Evolutionary conservation across 2,888 invertebrate species (phyloP), one percentile per base, ranked within the genome.

Genomic region (Achlya flavicornis): DNA sequence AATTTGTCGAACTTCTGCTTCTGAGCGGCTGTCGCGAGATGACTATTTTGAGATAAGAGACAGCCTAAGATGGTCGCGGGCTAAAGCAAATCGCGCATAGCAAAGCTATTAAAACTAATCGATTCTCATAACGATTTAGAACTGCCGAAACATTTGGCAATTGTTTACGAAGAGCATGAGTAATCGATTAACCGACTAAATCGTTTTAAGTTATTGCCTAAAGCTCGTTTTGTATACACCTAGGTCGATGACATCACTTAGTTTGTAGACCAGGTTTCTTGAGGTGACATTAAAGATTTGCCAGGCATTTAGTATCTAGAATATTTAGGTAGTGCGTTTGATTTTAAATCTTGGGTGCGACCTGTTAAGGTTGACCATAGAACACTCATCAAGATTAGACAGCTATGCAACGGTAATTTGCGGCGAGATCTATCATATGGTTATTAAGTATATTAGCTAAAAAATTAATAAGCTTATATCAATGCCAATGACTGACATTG

Each of bases 401-500:
- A 53, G 53, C 53, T 53, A 19, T 53, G 53, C 53, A 53, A 53
- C 53, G 53, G 53, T 53, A 53, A 53, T 53, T 53, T 53, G 53
- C 19, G 53, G 19, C 19, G 10, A 19, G 53, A 53, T 53, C 53
- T 19, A 53, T 53, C 53, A 53, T 8, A 53, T 53, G 53, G 19
- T 53, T 53, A 19, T 53, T 41, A 41, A 41, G 41, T 41, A 41
- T 41, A 41, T 41, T 53, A 19, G 19, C 53, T 53, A 53, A 53
- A 48, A 53, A 48, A 19, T 53, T 10, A 53, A 53, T 53, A 53
- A 16, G 53, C 53, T 19, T 10, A 53, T 53, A 19, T 53, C 53
- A 53, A 53, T 53, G 53, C 53, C 53, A 53, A 10, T 53, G 16
- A 53, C 19, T 53, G 53, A 19, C 53, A 19, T 53, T 53, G 53